phyloP scores from a whole-genome alignment of 2,888 invertebrate species.

The Glaucopsyche alexis region DNA sequence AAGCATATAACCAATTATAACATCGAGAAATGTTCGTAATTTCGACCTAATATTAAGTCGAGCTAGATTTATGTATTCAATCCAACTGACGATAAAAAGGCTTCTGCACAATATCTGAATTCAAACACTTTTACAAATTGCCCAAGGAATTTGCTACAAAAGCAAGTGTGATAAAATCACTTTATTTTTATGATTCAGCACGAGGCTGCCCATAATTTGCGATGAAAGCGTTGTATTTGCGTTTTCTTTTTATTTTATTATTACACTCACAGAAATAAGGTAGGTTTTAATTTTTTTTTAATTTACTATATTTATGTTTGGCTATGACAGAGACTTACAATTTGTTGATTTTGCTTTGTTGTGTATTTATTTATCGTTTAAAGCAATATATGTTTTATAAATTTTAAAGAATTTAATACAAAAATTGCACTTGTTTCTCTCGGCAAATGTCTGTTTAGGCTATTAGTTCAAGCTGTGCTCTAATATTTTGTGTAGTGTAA shows the following conservation, averaged over 20 bases:
- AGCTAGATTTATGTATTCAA: neutral
- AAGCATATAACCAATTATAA: too few species aligned
- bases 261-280: conserved; percentile 8
- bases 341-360: neutral
- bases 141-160: conserved; percentile 20
- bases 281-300: neutral
- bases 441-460: conserved; percentile 30
- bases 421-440: conserved; percentile 9
- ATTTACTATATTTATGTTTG: neutral
- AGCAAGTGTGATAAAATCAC: conserved; percentile 11
- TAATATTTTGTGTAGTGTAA: conserved; percentile 39
- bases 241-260: conserved; percentile 25
- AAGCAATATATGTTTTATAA: conserved; percentile 17
- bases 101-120: neutral
- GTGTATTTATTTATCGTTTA: neutral
- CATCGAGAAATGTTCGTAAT: too few species aligned
- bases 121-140: neutral
- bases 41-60: too few species aligned
- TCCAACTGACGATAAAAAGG: neutral
- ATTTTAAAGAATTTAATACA: conserved; percentile 20
- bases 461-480: conserved; percentile 44
- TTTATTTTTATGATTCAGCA: conserved; percentile 23
- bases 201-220: conserved; percentile 23
- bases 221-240: conserved; percentile 14
- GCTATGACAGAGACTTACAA: neutral